A percentile compares a stretch with the other conserved stretches of the same genome.
These are phyloP conservation scores for Stenodera caucasica DNA, from an alignment of 2,888 invertebrate genomes.

Conservation along the genomic window DNA sequence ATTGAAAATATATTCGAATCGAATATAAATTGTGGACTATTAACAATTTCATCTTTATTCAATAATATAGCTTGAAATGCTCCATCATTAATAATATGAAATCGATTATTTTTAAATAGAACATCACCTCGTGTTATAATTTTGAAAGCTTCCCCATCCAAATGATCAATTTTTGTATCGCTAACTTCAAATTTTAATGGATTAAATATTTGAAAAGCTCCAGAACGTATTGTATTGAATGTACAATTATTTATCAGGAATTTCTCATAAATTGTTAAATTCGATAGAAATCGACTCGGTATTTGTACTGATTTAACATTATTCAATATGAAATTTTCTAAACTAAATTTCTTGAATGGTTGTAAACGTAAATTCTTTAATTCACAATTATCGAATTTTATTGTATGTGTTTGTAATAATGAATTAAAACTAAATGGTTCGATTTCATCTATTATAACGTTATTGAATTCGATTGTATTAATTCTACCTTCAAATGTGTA, in stretches of 20 bases:
- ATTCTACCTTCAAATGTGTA: constrained; percentile 72
- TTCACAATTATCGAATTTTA: constrained; percentile 65
- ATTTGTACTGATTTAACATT: constrained; percentile 64
- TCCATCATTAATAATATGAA: constrained; percentile 61
- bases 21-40: constrained; percentile 61
- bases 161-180: constrained; percentile 61
- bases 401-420: constrained; percentile 59
- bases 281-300: constrained; percentile 74
- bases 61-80: constrained; percentile 65
- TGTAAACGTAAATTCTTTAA: constrained; percentile 67
- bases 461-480: constrained; percentile 67
- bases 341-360: constrained; percentile 78
- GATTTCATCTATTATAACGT: constrained; percentile 64
- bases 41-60: constrained; percentile 56
- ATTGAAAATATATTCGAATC: constrained; percentile 66
- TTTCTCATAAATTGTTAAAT: constrained; percentile 69
- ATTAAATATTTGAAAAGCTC: constrained; percentile 68
- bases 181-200: constrained; percentile 66
- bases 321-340: constrained; percentile 65
- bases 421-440: constrained; percentile 76
- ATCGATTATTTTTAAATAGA: constrained; percentile 67
- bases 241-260: constrained; percentile 68
- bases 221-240: constrained; percentile 66
- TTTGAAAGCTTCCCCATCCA: constrained; percentile 70
- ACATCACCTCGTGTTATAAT: constrained; percentile 65